Evolutionary conservation across 92 coral and sea anemone genomes (phyloP).

Genomic region (Parazoanthus atlanticus): DNA sequence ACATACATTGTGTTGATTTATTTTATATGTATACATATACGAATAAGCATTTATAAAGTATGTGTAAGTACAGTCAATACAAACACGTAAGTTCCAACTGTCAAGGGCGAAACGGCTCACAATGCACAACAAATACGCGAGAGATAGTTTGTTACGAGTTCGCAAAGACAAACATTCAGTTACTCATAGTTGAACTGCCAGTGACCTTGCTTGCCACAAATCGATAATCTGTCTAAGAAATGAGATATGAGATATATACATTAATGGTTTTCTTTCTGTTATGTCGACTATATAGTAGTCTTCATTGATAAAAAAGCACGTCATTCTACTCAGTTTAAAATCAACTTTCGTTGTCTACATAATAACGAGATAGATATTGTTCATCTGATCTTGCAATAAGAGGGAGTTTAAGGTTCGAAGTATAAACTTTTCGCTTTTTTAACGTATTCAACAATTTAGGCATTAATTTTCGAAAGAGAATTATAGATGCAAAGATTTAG

Average conservation of each 20-base stretch:
- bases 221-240: neutral
- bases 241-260: neutral
- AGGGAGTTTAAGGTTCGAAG: too few species aligned
- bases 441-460: neutral
- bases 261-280: neutral
- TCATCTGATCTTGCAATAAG: too few species aligned
- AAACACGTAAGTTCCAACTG: neutral
- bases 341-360: neutral
- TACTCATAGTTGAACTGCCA: neutral
- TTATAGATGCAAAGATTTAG: neutral
- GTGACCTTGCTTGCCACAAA: neutral
- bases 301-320: neutral
- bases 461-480: neutral
- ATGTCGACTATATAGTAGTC: neutral
- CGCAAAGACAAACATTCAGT: too few species aligned
- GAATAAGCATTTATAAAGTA: too few species aligned
- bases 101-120: neutral
- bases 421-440: too few species aligned
- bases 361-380: neutral
- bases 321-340: neutral
- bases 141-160: neutral
- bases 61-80: neutral
- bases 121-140: neutral
- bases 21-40: too few species aligned
- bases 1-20: too few species aligned